Evolutionary conservation across 1,140 invertebrate species (phyloP).

Genomic region (Akabosia matsudoensis): DNA sequence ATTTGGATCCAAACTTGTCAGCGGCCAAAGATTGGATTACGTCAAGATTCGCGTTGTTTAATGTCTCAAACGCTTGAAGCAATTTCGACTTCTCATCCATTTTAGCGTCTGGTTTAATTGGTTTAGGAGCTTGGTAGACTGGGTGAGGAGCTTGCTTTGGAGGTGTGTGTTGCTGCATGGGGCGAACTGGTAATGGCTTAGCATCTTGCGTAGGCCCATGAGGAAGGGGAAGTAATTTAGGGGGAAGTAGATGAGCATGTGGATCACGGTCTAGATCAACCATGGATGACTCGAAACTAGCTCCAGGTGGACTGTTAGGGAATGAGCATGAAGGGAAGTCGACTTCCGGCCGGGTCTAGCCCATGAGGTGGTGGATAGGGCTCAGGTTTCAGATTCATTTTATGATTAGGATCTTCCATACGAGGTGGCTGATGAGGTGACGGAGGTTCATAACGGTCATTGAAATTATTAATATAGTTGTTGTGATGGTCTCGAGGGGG

Average conservation of each 20-base stretch:
- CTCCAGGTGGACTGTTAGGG: neutral
- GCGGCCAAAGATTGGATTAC: conserved; percentile 38
- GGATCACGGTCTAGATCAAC: conserved; percentile 15
- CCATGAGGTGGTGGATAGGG: neutral
- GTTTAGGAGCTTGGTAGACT: neutral
- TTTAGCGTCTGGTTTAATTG: neutral
- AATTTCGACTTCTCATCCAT: conserved; percentile 36
- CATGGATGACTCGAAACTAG: neutral
- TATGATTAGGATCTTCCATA: neutral
- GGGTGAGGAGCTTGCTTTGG: neutral
- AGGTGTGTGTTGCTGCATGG: conserved; percentile 12
- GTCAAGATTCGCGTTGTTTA: conserved; percentile 39
- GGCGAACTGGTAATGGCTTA: neutral
- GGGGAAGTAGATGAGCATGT: conserved; percentile 1
- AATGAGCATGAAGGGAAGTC: neutral
- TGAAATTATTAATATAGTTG: conserved; percentile 2
- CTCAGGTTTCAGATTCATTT: neutral
- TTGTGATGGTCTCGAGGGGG: neutral
- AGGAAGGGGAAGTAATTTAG: neutral
- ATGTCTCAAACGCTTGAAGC: conserved; percentile 39
- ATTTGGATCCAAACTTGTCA: conserved; percentile 36
- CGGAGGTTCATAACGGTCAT: conserved; percentile 11
- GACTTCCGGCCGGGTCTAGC: neutral
- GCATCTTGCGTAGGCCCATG: neutral
- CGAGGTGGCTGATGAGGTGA: neutral